These are phyloP conservation scores for Trissoscelio sp. DNA, from an alignment of 2,888 invertebrate species.

Conservation along the genomic window DNA sequence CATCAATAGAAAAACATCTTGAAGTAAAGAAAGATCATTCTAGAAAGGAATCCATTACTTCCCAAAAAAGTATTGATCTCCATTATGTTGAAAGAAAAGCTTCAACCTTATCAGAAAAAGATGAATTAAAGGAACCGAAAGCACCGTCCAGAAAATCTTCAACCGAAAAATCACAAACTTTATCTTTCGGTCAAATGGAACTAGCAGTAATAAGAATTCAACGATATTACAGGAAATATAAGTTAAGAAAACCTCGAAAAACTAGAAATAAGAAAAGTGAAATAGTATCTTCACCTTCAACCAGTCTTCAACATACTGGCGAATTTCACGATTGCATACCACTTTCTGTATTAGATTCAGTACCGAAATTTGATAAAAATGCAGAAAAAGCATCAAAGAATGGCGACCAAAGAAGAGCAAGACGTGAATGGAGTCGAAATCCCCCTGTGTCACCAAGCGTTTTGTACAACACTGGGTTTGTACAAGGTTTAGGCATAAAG, in stretches of 20 bases:
- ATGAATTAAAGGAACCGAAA: background rate
- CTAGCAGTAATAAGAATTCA: slow-evolving; percentile 71
- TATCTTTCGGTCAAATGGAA: slow-evolving; percentile 37
- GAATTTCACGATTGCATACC: slow-evolving; percentile 82
- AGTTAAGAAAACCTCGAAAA: slow-evolving; percentile 71
- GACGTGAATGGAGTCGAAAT: slow-evolving; percentile 52
- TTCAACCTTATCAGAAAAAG: background rate
- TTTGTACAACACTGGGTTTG: slow-evolving; percentile 19
- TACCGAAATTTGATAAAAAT: slow-evolving; percentile 29
- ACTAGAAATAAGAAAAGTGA: slow-evolving; percentile 37
- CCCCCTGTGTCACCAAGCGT: slow-evolving; percentile 44
- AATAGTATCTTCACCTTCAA: slow-evolving; percentile 12
- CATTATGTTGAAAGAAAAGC: background rate
- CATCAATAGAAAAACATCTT: background rate
- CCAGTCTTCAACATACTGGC: slow-evolving; percentile 79
- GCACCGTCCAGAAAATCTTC: too few species aligned
- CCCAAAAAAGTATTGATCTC: too few species aligned
- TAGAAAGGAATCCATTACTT: too few species aligned
- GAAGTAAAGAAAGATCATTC: too few species aligned
- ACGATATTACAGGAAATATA: slow-evolving; percentile 72
- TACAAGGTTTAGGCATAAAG: background rate
- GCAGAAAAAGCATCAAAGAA: background rate
- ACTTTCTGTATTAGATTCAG: slow-evolving; percentile 73
- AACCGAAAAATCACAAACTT: background rate
- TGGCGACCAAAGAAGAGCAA: slow-evolving; percentile 36